phyloP scores from a whole-genome alignment of 2,113 vertebrate genomes.

The Planiliza haematocheilus region DNA sequence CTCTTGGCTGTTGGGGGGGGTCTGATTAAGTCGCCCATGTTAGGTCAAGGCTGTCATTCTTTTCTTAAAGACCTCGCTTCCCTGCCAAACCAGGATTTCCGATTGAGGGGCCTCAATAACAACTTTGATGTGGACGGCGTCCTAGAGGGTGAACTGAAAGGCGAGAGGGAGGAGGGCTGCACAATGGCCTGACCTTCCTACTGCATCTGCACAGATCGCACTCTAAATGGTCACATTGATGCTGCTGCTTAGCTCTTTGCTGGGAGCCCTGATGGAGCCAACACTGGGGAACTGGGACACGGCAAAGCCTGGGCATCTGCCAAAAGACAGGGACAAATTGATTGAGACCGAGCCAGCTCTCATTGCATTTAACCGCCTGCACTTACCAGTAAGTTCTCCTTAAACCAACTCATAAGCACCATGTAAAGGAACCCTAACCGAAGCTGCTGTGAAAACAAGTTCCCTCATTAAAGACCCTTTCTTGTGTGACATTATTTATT shows the following conservation, averaged over 20 bases:
- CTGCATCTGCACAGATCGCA: constrained; percentile 78
- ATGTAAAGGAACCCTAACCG: constrained; percentile 13
- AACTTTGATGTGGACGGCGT: constrained; percentile 81
- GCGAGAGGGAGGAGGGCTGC: constrained; percentile 61
- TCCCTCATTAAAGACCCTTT: background rate
- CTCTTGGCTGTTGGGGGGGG: constrained; percentile 31
- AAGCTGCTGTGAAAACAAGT: constrained; percentile 10
- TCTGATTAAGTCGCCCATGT: constrained; percentile 63
- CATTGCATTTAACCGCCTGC: constrained; percentile 64
- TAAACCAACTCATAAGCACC: constrained; percentile 34
- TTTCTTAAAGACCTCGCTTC: constrained; percentile 63
- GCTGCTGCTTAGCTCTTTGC: constrained; percentile 71
- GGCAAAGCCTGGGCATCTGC: constrained; percentile 73
- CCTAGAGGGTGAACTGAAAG: constrained; percentile 73
- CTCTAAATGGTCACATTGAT: constrained; percentile 82
- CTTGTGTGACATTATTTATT: constrained; percentile 14
- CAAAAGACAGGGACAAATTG: constrained; percentile 79
- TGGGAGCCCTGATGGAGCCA: constrained; percentile 75
- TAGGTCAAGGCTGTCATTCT: constrained; percentile 78
- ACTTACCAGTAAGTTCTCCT: constrained; percentile 55
- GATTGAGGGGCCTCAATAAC: constrained; percentile 77
- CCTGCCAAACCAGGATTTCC: constrained; percentile 82
- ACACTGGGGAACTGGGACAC: constrained; percentile 67
- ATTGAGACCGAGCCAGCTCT: constrained; percentile 77
- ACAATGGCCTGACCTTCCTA: constrained; percentile 77